Evolutionary conservation across 2,888 invertebrate genomes (phyloP).

Genomic region (Nomada ruficornis): DNA sequence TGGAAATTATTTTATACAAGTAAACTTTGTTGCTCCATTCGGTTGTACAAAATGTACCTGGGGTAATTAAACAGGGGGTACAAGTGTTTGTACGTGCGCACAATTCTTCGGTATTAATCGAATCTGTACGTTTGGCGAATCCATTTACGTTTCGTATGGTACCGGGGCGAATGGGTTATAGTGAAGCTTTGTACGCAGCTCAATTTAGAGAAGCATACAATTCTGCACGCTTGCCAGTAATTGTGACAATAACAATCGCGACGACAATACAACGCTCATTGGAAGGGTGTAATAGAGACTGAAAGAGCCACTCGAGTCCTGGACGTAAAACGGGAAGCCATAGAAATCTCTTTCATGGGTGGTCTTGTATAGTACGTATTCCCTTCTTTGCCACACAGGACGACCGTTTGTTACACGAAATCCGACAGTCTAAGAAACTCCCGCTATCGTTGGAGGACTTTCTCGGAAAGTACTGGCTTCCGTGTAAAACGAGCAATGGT

Average conservation of each 20-base stretch:
- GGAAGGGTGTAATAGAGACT: background rate
- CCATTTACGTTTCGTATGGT: too few species aligned
- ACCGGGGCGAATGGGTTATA: too few species aligned
- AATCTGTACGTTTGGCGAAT: too few species aligned
- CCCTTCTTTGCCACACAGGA: background rate
- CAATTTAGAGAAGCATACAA: too few species aligned
- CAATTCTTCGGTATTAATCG: too few species aligned
- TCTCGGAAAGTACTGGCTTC: slow-evolving; percentile 21
- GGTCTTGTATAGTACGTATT: slow-evolving; percentile 1
- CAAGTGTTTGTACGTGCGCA: too few species aligned
- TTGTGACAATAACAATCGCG: background rate
- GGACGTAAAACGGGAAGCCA: background rate
- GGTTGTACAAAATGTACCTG: too few species aligned
- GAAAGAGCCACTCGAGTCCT: background rate
- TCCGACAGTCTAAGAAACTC: background rate
- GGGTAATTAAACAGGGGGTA: too few species aligned
- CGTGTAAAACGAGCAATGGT: slow-evolving; percentile 15
- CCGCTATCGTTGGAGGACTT: slow-evolving; percentile 5
- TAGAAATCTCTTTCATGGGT: slow-evolving; percentile 12
- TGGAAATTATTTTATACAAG: too few species aligned
- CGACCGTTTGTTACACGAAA: slow-evolving; percentile 2
- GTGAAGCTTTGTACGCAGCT: too few species aligned
- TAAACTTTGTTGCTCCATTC: too few species aligned
- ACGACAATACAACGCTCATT: too few species aligned
- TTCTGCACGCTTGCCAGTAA: background rate